Evolutionary conservation across 23 tunicate genomes (phyloP), one percentile per base, ranked within the genome.

Genomic region (Botrylloides violaceus): DNA sequence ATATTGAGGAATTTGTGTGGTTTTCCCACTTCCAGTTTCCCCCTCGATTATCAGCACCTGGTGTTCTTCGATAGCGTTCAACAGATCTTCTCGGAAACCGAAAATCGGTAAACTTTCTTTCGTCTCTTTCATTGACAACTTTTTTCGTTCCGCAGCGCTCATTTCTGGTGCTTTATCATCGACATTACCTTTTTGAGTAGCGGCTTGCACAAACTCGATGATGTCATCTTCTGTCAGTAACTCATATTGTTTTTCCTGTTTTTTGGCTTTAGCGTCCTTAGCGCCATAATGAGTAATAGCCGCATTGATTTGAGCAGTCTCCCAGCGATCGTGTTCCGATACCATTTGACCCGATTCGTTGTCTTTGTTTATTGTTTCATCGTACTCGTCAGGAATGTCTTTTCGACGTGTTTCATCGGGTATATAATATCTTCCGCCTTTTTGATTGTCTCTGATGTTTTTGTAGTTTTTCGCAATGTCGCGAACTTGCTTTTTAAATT

Each of bases 1-100:
- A 72, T 92, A 92, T 56, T 92, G 98, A 27, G 98, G 98, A n/a
- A 92, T 92, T 58, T 92, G 98, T 18, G 98, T 92, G 23, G 98
- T 92, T 61, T 92, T 92, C 2, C 98, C 98, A 64, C 92, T 84
- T 18, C 98, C 98, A 4, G 98, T 92, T 49, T 92, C 98, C 26
- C 98, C 98, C 38, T 92, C 98, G 31, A 92, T 92, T 23, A 92
- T 92, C 22, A 92, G 49, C 27, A 92, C 98, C 83, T 92, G 98
- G 76, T 92, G 92, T 32, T 92, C 92, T 50, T 76, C 78, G 20
- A 92, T 76, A 34, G 98, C 98, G n/a, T 84, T 25, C 36, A 92
- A 48, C 19, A 92, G 65, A 76, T 92, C 98, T 59, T 92, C 83
- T 33, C 98, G 31, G 59, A 86, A 92, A 2, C 74, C 73, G 59